Evolutionary conservation across 2,113 vertebrate genomes (phyloP).

Genomic region (Thomomys bottae): DNA sequence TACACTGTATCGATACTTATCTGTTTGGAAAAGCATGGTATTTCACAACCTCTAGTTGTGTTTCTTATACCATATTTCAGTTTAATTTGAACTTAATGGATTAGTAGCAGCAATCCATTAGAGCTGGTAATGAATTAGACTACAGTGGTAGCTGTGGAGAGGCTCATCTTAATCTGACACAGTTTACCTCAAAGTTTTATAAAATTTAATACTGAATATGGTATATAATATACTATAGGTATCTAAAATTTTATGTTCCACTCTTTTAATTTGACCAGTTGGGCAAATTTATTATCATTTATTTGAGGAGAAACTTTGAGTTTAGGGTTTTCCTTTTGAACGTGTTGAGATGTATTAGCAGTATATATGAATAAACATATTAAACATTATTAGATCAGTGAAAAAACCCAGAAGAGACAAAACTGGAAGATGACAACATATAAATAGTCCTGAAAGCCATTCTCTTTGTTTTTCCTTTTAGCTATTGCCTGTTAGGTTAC

Average conservation of each 20-base stretch:
- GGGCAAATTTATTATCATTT: neutral
- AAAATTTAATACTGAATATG: neutral
- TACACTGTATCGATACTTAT: neutral
- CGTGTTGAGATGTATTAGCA: neutral
- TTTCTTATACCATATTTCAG: neutral
- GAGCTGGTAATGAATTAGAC: neutral
- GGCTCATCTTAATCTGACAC: neutral
- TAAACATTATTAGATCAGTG: neutral
- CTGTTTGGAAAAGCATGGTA: neutral
- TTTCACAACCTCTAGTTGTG: neutral
- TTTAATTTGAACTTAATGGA: neutral
- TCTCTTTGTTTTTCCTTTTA: neutral
- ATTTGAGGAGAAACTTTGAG: neutral
- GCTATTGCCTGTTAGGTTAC: neutral
- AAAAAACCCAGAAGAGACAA: neutral
- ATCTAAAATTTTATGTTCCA: neutral
- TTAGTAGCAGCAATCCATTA: too few relatives aligned
- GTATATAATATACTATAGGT: neutral
- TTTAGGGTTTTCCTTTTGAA: neutral
- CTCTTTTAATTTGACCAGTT: neutral
- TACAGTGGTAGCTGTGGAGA: neutral
- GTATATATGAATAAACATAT: neutral
- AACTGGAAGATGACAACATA: neutral
- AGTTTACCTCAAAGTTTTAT: neutral
- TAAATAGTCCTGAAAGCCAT: neutral